Base-by-base conservation (phyloP, 2,888 invertebrate species). In the Rhorus exstirpatorius region DNA sequence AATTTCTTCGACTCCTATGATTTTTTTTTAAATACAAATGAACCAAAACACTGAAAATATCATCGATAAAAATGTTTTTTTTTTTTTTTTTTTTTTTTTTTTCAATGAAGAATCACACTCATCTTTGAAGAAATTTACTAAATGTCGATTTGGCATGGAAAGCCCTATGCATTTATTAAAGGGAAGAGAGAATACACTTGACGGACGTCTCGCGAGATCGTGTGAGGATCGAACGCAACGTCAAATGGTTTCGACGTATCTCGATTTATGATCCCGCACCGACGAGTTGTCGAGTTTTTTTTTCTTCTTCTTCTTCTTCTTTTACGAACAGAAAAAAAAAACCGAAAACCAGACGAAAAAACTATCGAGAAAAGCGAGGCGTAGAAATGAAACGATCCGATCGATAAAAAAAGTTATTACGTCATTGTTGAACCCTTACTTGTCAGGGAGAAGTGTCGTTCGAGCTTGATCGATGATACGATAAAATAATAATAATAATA, bases 201-300 rank as follows among this genome's bases (percentile, higher is more conserved):
- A 41, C 49, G 24, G 38, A 26, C 55, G 53, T 35, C 74, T 70
- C 35, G 41, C 46, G 53, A 55, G 78, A 72, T 61, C 41, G 74
- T 75, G 79, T 49, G 79, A 76, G 70, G 67, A 79, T 76, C 71
- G 21, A 76, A 67, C 41, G 58, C 44, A 67, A 58, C 63, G 65
- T 67, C 75, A 55, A 82, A 79, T 71, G 82, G 70, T 65, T 58
- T 71, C 60, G 75, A 76, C 79, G 82, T 67, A 75, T 44, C 71
- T 75, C 71, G 75, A 82, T 82, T 82, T 82, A 82, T 79, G 75
- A 79, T 79, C n/a, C 82, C 49, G 63, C 49, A 44, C n/a, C 58
- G 55, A 67, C 44, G 82, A 74, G 79, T 60, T 49, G 58, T 70
- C 60, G 60, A 70, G 58, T 58, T 74, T 67, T 63, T 78, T 67